Evolutionary conservation across 2,888 invertebrate genomes (phyloP), one percentile per base, ranked within the genome.

Genomic region (Nipponacmea schrenckii): DNA sequence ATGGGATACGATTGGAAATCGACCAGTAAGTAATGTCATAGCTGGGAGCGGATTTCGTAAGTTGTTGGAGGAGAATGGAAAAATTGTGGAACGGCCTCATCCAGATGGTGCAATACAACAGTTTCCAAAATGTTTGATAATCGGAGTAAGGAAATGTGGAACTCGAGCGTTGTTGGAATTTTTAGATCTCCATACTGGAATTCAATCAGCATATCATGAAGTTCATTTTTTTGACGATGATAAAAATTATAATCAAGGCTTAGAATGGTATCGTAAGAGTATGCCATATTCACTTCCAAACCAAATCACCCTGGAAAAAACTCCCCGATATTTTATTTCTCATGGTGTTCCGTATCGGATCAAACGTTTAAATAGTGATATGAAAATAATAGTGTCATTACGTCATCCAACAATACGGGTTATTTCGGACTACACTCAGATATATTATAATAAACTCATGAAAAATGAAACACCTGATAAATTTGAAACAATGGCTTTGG

Each of bases 271-370:
- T 76, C 77, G 84, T 27, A 81, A 84, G 63, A 95, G 95, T 88
- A 97, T 98, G 97, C 97, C 97, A 15, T 93, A 94, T 85, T 96
- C 97, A 1, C 95, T 94, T 89, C 93, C 93, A 77, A 95, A 95
- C 63, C 97, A 97, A 90, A 94, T 97, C 80, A 97, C 97, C 71
- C 95, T 97, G 82, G 98, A 98, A 90, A 98, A 99, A 90, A 97
- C 96, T 83, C 98, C 98, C 7, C 96, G 96, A 84, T 98, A 98
- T 90, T 98, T 98, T 90, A 96, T 97, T 64, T 96, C 96, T 71
- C 94, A 95, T 17, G 94, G 95, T 92, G 97, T 96, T 46, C 97
- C 98, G 15, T 95, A 96, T 89, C 91, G 98, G 77, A 96, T 99
- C 69, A 92, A 94, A 80, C 94, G 95, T 74, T 96, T 98, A 96